Base-by-base conservation (phyloP, 1,140 invertebrate genomes). In the Proctacanthus coquilletti region DNA sequence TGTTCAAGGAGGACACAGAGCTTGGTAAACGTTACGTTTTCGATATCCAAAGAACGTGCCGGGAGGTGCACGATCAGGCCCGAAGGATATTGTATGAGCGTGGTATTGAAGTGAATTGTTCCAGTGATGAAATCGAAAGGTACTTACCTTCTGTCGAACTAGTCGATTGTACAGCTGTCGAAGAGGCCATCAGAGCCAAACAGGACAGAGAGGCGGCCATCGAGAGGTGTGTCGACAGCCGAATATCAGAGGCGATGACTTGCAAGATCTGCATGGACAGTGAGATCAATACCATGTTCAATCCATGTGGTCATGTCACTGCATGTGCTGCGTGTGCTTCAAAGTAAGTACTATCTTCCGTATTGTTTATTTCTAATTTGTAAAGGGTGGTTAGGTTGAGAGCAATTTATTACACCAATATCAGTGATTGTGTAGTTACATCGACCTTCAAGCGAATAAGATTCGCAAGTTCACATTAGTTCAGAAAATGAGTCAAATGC, bases 1-100 rank as follows among this genome's bases (percentile, higher is more conserved):
- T 86, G 55, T 89, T 89, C 66, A 86, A 86, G 62, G 84, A 88
- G 61, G 81, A 86, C 48, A 83, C 83, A 18, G 80, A 80, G 3
- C 56, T 84, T 21, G 84, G 84, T 4, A 84, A 86, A 45, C 81
- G 84, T 27, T 91, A 87, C 60, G 81, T 89, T 19, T 89, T 88
- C 62, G 84, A 91, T 58, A 87, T 89, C 43, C 69, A 79, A 19
- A 71, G 82, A 49, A 89, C 84, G 18, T 85, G 82, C 46, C 69
- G 82, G 34, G 84, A 91, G 64, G 83, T 87, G 14, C 82, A 86
- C 59, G 84, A 89, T 61, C 78, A 84, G 59, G 83, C 83, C 0
- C 62, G 83, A 2, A 67, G 84, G 38, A 77, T 74, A 5, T 61
- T 85, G 42, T 73, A 81, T 42, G 41, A 61, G 44, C 37, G 69